Conservation (phyloP, 2,888 invertebrate species). For the Lysandra coridon region DNA sequence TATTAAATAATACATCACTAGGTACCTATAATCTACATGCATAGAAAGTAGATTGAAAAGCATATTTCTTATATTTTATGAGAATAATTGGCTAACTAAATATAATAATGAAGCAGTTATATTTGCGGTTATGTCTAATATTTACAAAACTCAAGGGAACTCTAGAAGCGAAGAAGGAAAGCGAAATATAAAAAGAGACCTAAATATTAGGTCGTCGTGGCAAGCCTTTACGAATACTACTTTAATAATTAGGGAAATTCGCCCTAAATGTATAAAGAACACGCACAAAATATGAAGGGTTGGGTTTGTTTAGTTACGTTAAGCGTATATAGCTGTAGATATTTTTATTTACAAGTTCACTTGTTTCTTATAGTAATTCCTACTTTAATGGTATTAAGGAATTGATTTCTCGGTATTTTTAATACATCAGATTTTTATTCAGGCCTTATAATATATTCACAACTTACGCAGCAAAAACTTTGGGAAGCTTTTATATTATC, state of each 20-base stretch:
- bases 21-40: no score
- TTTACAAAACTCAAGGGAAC: neutral
- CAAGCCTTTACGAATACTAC: neutral
- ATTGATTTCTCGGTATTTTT: neutral
- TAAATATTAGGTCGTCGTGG: neutral
- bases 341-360: neutral
- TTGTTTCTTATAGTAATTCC: no score
- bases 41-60: no score
- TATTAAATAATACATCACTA: no score
- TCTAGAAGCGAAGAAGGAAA: neutral
- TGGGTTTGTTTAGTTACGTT: neutral
- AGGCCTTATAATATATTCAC: neutral
- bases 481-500: neutral
- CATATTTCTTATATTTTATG: no score
- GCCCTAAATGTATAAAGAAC: neutral
- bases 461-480: neutral
- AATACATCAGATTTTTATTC: neutral
- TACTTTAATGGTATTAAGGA: neutral
- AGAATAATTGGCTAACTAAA: no score
- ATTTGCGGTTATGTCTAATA: neutral
- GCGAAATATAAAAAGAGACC: neutral
- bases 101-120: neutral
- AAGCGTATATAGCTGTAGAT: neutral
- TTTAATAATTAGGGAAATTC: neutral
- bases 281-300: neutral